Percentiles rank a stretch among this genome's conserved stretches.
These are phyloP conservation scores for Cerastis leucographa DNA, from an alignment of 2,888 invertebrate species.

Conservation along the genomic window DNA sequence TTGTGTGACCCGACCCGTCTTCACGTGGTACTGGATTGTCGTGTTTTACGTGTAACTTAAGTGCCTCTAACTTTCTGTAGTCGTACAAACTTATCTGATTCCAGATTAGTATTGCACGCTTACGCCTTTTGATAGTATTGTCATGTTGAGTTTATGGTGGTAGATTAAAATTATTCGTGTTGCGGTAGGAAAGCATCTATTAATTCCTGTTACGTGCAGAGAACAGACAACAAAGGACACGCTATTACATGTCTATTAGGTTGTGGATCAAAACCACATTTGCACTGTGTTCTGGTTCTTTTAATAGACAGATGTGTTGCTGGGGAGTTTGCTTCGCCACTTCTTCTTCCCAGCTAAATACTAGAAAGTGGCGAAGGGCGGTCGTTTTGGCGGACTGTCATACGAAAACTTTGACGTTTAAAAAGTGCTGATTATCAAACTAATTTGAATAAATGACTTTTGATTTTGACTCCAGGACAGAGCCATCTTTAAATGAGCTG, in stretches of 20 bases:
- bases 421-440: too few relatives aligned
- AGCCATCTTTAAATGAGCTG: not conserved
- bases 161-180: not conserved
- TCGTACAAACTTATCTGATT: constrained; percentile 2
- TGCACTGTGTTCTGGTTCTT: too few relatives aligned
- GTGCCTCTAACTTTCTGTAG: constrained; percentile 8
- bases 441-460: too few relatives aligned
- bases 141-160: not conserved
- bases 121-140: not conserved
- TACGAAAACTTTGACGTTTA: too few relatives aligned
- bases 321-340: too few relatives aligned
- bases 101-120: not conserved
- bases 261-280: not conserved
- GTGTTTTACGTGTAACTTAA: constrained; percentile 6
- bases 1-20: constrained; percentile 33
- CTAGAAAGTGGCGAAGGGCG: too few relatives aligned
- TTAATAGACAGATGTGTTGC: too few relatives aligned
- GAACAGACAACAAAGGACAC: not conserved
- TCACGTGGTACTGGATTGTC: not conserved
- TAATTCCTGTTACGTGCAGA: not conserved
- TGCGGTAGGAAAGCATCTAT: not conserved
- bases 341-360: too few relatives aligned
- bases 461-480: not conserved
- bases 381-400: too few relatives aligned
- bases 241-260: rapidly evolving